A percentile compares a stretch with the other conserved stretches of the same genome.
phyloP scores from a whole-genome alignment of 1,140 invertebrate genomes.

The Drosophila setifemur region DNA sequence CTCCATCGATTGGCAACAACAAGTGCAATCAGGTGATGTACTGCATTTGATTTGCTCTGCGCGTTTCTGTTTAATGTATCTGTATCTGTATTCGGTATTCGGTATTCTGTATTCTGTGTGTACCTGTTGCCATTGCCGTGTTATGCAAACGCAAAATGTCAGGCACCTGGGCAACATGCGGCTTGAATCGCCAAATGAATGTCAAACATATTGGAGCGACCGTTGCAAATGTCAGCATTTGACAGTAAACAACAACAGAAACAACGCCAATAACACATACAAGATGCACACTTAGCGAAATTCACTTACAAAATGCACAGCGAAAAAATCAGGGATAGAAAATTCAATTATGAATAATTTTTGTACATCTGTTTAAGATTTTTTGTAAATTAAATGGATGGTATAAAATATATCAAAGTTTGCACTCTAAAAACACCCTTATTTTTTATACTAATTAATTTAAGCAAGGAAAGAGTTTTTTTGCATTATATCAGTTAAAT shows the following conservation, averaged over 20 bases:
- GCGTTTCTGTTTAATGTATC: conserved; percentile 40
- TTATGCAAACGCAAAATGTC: conserved; percentile 78
- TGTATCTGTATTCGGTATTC: no score
- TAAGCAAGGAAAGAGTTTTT: no score
- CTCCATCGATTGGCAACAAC: conserved; percentile 42
- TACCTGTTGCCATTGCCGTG: conserved; percentile 23
- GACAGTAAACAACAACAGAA: conserved; percentile 58
- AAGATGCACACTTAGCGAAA: conserved; percentile 6
- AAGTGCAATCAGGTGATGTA: conserved; percentile 76
- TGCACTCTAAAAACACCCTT: no score
- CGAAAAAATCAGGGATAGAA: conserved; percentile 1
- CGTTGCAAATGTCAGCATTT: conserved; percentile 76
- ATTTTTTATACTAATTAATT: no score
- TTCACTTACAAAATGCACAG: conserved; percentile 3
- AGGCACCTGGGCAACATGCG: conserved; percentile 74
- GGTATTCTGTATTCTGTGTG: no score
- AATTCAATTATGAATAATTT: no score
- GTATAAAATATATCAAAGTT: no score
- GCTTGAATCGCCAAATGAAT: conserved; percentile 65
- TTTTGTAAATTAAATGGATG: no score
- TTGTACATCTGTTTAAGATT: no score
- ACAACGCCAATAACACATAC: conserved; percentile 7
- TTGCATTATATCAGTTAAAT: no score
- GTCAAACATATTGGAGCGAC: conserved; percentile 74
- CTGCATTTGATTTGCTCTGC: conserved; percentile 67